Evolutionary conservation across 2,888 invertebrate genomes (phyloP).

Genomic region (Lysandra coridon): DNA sequence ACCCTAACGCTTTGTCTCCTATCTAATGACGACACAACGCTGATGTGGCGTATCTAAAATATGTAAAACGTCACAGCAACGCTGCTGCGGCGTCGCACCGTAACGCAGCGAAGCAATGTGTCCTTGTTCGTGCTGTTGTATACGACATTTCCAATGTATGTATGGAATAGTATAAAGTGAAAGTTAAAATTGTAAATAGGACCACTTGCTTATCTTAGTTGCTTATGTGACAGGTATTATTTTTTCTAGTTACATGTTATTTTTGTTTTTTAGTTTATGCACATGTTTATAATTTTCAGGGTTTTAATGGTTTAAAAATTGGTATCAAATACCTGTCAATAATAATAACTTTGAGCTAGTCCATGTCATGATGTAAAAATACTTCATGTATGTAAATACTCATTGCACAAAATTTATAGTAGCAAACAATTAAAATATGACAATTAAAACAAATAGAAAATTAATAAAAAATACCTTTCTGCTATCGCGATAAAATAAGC

Average conservation of each 20-base stretch:
- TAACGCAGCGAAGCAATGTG: background rate
- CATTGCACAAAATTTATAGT: background rate
- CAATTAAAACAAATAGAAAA: background rate
- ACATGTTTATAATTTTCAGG: background rate
- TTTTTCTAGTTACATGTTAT: background rate
- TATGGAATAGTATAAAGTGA: background rate
- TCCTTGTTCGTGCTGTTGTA: background rate
- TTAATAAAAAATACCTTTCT: background rate
- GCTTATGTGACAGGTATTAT: background rate
- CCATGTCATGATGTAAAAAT: background rate
- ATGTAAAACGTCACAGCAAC: background rate
- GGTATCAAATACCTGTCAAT: background rate
- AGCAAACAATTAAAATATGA: background rate
- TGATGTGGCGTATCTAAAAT: background rate
- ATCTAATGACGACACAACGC: too few relatives aligned
- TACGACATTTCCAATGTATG: background rate
- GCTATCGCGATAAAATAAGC: background rate
- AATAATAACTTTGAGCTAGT: conserved; percentile 11
- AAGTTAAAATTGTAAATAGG: conserved; percentile 8
- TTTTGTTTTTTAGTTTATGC: conserved; percentile 7
- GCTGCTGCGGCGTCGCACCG: background rate
- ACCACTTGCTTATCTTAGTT: conserved; percentile 8
- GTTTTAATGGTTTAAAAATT: background rate
- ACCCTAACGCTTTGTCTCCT: too few relatives aligned
- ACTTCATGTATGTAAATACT: background rate